Base-by-base conservation (phyloP, 2,113 vertebrate genomes). In the Furnarius figulus region DNA sequence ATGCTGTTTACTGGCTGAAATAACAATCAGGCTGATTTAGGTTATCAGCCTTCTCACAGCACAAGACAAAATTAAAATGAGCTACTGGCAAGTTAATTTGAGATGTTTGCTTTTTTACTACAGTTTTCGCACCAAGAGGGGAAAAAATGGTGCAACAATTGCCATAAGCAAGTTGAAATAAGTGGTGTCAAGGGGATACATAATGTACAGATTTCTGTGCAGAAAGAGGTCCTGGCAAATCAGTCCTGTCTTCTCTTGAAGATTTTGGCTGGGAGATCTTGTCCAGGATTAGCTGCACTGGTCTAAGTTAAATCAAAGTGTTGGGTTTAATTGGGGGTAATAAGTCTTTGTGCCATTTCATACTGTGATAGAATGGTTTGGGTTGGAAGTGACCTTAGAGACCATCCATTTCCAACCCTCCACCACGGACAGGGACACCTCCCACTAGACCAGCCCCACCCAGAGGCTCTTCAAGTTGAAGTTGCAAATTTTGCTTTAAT, bases 11-110 rank as follows among this genome's bases (percentile, higher is more conserved):
- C 67, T 25, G 49, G 12, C 12, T 91, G 82, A 95, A 94, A 91
- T 40, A 76, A 28, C 44, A 70, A 21, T 94, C 84, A 87, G 46
- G 25, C 28, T 88, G 92, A 94, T 92, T 78, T 94, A 95, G 61
- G 44, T 70, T 68, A 91, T 85, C 87, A 87, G n/a, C 44, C 44
- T 67, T 85, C 74, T 75, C 40, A 65, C 40, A 78, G 86, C n/a
- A 82, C 31, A 63, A 52, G 31, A 50, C 30, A 77, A 87, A 70
- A 90, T 77, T 68, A 77, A 90, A 93, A 70, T 30, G 47, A 83
- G 61, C 46, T 27, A 22, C 23, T 30, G 28, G 8, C 68, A 56
- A 87, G 53, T 85, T 91, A 66, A 71, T 85, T 68, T 58, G 46
- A 79, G 70, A 73, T 16, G 44, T 86, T 83, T 90, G 42, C 33